Evolutionary conservation across 2,888 invertebrate genomes (phyloP).

Genomic region (Diplazon laetatorius): DNA sequence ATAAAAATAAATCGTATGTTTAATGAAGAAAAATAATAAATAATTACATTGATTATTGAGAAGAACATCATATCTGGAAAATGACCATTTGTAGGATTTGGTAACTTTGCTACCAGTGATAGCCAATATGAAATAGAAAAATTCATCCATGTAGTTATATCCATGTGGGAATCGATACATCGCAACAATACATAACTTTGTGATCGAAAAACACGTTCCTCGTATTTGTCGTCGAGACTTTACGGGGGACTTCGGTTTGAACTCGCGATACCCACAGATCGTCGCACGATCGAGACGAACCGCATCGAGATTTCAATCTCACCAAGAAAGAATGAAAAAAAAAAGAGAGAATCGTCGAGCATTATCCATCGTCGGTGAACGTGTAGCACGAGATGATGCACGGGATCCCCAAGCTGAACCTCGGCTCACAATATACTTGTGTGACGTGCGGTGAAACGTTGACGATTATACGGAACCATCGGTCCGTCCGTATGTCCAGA

Average conservation of each 20-base stretch:
- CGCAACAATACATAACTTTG: constrained; percentile 71
- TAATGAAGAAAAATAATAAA: not conserved
- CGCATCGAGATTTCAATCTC: constrained; percentile 58
- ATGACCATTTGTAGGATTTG: no score
- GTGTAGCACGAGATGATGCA: constrained; percentile 29
- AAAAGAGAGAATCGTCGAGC: constrained; percentile 31
- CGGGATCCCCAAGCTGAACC: constrained; percentile 8
- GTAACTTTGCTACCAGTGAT: no score
- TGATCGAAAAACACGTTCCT: constrained; percentile 71
- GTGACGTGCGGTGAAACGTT: constrained; percentile 72
- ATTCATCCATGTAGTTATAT: not conserved
- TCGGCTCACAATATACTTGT: constrained; percentile 45
- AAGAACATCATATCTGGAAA: not conserved
- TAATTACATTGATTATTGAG: not conserved
- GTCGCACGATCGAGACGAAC: constrained; percentile 29
- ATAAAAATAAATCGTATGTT: not conserved
- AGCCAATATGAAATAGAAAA: not conserved
- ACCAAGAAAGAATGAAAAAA: constrained; percentile 32
- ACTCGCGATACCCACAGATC: constrained; percentile 22
- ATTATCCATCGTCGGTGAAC: constrained; percentile 40
- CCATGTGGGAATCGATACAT: constrained; percentile 20
- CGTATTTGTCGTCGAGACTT: constrained; percentile 33
- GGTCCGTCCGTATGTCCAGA: constrained; percentile 61
- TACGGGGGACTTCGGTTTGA: constrained; percentile 18
- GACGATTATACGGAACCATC: constrained; percentile 77